Evolutionary conservation across 2,888 invertebrate genomes (phyloP).

Genomic region (Ditylenchus weischeri): DNA sequence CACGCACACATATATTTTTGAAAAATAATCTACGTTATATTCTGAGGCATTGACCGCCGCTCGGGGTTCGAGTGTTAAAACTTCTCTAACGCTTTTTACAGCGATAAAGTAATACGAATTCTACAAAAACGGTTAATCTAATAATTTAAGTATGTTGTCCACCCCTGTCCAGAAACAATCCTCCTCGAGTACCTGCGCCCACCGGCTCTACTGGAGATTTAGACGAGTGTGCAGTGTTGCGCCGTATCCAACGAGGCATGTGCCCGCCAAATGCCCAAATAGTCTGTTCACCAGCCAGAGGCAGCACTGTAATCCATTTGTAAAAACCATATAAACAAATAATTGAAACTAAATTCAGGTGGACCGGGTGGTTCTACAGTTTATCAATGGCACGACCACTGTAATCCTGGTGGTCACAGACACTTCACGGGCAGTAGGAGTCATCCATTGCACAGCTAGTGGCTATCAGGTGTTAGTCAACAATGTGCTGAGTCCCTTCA

Average conservation of each 20-base stretch:
- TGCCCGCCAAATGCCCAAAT: slow-evolving; percentile 24
- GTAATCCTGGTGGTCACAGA: slow-evolving; percentile 12
- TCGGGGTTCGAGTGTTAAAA: no score
- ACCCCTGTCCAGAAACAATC: slow-evolving; percentile 22
- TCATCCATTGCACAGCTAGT: slow-evolving; percentile 19
- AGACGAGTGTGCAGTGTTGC: slow-evolving; percentile 28
- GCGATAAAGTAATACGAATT: no score
- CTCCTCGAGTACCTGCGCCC: slow-evolving; percentile 23
- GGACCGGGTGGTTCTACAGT: slow-evolving; percentile 19
- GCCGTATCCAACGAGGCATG: slow-evolving; percentile 23
- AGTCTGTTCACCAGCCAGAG: slow-evolving; percentile 18
- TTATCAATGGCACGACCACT: slow-evolving; percentile 16
- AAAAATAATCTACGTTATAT: no score
- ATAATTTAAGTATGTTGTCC: slow-evolving; percentile 28
- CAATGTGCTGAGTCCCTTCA: slow-evolving; percentile 4
- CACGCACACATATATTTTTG: no score
- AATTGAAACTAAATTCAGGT: slow-evolving; percentile 9
- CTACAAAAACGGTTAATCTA: no score
- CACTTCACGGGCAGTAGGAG: slow-evolving; percentile 12
- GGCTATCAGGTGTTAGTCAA: slow-evolving; percentile 16
- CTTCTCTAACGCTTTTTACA: no score
- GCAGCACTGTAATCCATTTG: slow-evolving; percentile 19
- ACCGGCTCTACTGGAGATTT: slow-evolving; percentile 23
- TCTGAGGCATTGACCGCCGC: no score
- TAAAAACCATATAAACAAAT: no score